A percentile compares a stretch with the other conserved stretches of the same genome.
Conservation (phyloP, 2,113 vertebrate genomes). For the Elanus axillaris region DNA sequence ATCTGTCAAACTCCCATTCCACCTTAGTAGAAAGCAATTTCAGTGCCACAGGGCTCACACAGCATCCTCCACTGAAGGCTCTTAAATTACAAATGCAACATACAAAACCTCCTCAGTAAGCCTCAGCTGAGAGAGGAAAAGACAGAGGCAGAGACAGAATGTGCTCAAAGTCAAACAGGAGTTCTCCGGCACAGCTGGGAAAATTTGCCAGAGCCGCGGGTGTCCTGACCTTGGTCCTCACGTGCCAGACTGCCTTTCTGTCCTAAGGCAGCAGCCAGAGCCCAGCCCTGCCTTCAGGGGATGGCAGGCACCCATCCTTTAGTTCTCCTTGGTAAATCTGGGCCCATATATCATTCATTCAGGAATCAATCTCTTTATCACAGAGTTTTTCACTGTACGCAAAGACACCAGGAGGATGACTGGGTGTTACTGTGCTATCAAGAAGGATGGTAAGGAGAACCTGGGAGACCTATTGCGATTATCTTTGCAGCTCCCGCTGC, state of each 20-base stretch:
- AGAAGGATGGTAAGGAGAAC: not conserved
- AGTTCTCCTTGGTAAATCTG: not conserved
- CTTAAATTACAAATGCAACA: not conserved
- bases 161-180: not conserved
- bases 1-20: not conserved
- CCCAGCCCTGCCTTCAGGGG: not conserved
- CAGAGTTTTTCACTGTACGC: not conserved
- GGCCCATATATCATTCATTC: not conserved
- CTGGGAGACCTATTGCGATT: not conserved
- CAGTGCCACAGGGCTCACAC: not conserved
- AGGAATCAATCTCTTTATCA: not conserved
- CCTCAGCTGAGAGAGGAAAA: not conserved
- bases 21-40: not conserved
- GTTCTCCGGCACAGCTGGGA: not conserved
- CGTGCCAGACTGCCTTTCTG: not conserved
- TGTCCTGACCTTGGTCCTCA: not conserved
- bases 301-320: not conserved
- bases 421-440: not conserved
- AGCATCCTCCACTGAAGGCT: not conserved
- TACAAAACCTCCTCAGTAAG: not conserved
- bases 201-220: accelerated
- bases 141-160: not conserved
- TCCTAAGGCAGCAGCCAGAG: not conserved
- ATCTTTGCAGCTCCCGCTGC: not conserved
- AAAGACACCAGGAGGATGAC: not conserved